phyloP scores from a whole-genome alignment of 2,888 invertebrate species.

The Diloba caeruleocephala region DNA sequence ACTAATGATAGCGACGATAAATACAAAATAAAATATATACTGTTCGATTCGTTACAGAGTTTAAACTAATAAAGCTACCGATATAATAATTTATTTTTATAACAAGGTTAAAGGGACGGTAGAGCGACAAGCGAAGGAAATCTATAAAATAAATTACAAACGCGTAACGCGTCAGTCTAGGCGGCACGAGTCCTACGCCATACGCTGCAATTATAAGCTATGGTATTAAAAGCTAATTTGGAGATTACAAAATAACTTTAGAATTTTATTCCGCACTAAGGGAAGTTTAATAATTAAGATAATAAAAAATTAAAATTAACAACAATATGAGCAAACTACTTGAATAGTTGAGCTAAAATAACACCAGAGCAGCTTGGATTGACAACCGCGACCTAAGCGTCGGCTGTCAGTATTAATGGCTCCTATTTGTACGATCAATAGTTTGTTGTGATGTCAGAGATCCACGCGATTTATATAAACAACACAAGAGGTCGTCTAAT shows the following conservation, averaged over 20 bases:
- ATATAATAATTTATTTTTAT: conserved; percentile 26
- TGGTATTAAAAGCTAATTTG: conserved; percentile 80
- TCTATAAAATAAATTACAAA: conserved; percentile 52
- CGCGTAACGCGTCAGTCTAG: conserved; percentile 60
- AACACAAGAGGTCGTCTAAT: conserved; percentile 78
- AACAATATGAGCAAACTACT: conserved; percentile 88
- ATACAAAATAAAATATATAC: conserved; percentile 37
- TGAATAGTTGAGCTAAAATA: conserved; percentile 87
- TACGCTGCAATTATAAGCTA: conserved; percentile 67
- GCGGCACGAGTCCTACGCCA: conserved; percentile 68
- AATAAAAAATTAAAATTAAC: conserved; percentile 81
- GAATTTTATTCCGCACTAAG: conserved; percentile 77
- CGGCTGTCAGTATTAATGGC: conserved; percentile 76
- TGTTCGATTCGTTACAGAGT: conserved; percentile 26
- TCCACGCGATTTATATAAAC: conserved; percentile 74
- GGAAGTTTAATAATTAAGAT: conserved; percentile 69
- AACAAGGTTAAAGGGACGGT: conserved; percentile 42
- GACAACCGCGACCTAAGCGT: conserved; percentile 69
- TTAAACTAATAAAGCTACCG: conserved; percentile 50
- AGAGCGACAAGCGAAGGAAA: conserved; percentile 51
- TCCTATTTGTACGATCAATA: conserved; percentile 86
- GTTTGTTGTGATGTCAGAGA: conserved; percentile 85
- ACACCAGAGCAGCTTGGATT: conserved; percentile 87
- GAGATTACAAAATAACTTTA: conserved; percentile 78
- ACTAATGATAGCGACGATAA: conserved; percentile 21